phyloP scores from a whole-genome alignment of 2,888 invertebrate genomes.

The Rhamphomyia laevipes region DNA sequence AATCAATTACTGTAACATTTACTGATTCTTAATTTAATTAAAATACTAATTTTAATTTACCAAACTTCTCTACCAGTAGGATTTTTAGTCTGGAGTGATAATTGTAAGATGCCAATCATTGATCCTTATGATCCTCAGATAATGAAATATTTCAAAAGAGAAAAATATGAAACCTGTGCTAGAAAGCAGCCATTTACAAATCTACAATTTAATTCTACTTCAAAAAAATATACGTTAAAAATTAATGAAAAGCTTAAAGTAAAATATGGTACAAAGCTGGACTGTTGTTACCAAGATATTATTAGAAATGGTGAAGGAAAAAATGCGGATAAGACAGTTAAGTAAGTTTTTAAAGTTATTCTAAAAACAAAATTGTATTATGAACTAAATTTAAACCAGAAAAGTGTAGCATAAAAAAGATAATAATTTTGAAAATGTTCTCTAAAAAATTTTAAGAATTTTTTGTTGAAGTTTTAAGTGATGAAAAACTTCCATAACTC shows the following conservation, averaged over 20 bases:
- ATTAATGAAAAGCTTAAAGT: constrained; percentile 22
- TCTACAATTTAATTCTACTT: constrained; percentile 22
- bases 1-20: too few species aligned
- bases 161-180: constrained; percentile 43
- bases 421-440: too few species aligned
- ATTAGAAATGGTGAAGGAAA: constrained; percentile 22
- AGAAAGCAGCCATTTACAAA: constrained; percentile 27
- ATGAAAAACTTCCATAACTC: too few species aligned
- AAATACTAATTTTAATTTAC: too few species aligned
- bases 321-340: constrained; percentile 25
- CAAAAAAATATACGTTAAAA: constrained; percentile 24
- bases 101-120: constrained; percentile 50
- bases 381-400: too few species aligned
- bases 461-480: background rate
- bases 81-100: constrained; percentile 42
- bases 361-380: too few species aligned
- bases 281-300: constrained; percentile 34
- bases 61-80: constrained; percentile 29
- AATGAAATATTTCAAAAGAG: constrained; percentile 41
- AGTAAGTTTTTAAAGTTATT: constrained; percentile 16
- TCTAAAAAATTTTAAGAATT: too few species aligned
- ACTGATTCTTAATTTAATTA: too few species aligned
- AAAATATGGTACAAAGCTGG: constrained; percentile 16
- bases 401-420: too few species aligned
- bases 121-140: constrained; percentile 46